Percentiles rank a stretch among this genome's conserved stretches.
These are phyloP conservation scores for Hypena proboscidalis DNA, from an alignment of 2,888 invertebrate genomes.

Conservation along the genomic window DNA sequence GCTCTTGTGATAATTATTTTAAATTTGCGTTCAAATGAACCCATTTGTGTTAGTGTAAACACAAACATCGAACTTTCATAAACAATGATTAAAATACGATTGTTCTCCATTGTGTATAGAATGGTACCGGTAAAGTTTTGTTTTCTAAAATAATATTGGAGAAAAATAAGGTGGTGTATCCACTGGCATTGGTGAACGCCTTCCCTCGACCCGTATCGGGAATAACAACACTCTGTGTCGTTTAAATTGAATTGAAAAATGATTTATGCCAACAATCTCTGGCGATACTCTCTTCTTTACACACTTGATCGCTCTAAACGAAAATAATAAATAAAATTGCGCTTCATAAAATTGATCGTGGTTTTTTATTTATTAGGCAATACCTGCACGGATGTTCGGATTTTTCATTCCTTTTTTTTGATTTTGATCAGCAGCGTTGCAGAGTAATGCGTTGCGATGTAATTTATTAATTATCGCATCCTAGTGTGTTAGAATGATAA, in stretches of 20 bases:
- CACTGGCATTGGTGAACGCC: slow-evolving; percentile 36
- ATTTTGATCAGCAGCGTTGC: slow-evolving; percentile 44
- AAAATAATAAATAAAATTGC: slow-evolving; percentile 68
- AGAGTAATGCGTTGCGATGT: too few species aligned
- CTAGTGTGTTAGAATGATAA: too few species aligned
- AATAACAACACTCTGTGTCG: slow-evolving; percentile 75
- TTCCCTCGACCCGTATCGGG: slow-evolving; percentile 54
- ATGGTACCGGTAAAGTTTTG: neutral
- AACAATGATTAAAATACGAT: too few species aligned
- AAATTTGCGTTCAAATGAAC: neutral
- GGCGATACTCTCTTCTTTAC: slow-evolving; percentile 70
- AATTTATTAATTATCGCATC: too few species aligned
- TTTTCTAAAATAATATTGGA: slow-evolving; percentile 30
- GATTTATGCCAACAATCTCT: slow-evolving; percentile 80
- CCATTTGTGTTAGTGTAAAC: neutral
- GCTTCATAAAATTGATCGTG: slow-evolving; percentile 60
- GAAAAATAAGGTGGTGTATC: slow-evolving; percentile 46
- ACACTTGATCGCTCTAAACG: slow-evolving; percentile 70
- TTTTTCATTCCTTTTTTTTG: slow-evolving; percentile 26
- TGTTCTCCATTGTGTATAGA: slow-evolving; percentile 1
- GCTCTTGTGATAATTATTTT: neutral
- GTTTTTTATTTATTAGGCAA: slow-evolving; percentile 53
- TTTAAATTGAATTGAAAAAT: slow-evolving; percentile 83
- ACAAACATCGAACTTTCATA: too few species aligned
- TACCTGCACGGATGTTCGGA: slow-evolving; percentile 50